A percentile compares a stretch with the other conserved stretches of the same genome.
phyloP scores from a whole-genome alignment of 2,888 invertebrate species.

The Xestia ashworthii region DNA sequence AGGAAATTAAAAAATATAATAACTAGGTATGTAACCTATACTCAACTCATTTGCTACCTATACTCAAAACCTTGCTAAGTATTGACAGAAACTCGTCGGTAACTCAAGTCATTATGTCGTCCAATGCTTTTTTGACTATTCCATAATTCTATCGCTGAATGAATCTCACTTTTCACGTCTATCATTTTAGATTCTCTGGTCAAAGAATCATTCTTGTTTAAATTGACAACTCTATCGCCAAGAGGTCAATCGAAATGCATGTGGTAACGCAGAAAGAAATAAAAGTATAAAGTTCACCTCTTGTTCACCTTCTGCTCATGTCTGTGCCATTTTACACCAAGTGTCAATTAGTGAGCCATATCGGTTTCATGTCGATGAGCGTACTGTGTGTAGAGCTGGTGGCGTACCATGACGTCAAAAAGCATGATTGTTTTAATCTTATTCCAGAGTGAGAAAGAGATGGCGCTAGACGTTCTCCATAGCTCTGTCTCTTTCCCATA shows the following conservation, averaged over 20 bases:
- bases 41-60: background rate
- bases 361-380: constrained; percentile 1
- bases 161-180: background rate
- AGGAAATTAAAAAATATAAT: background rate
- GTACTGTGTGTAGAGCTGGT: background rate
- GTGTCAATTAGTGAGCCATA: constrained; percentile 23
- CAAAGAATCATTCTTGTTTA: constrained; percentile 12
- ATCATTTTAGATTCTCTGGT: background rate
- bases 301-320: constrained; percentile 12
- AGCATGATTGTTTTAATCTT: no score
- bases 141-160: background rate
- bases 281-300: constrained; percentile 17
- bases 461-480: no score
- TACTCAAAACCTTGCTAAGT: background rate
- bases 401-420: no score
- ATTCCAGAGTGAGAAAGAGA: no score
- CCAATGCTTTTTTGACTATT: background rate
- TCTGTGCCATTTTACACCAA: constrained; percentile 33
- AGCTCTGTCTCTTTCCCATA: no score
- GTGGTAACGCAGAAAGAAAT: constrained; percentile 9
- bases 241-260: constrained; percentile 7
- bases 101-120: background rate
- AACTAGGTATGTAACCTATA: background rate
- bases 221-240: background rate
- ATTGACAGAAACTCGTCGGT: background rate